Evolutionary conservation across 92 coral and sea anemone genomes (phyloP), one percentile per base, ranked within the genome.

Genomic region (Virgularia gustaviana): DNA sequence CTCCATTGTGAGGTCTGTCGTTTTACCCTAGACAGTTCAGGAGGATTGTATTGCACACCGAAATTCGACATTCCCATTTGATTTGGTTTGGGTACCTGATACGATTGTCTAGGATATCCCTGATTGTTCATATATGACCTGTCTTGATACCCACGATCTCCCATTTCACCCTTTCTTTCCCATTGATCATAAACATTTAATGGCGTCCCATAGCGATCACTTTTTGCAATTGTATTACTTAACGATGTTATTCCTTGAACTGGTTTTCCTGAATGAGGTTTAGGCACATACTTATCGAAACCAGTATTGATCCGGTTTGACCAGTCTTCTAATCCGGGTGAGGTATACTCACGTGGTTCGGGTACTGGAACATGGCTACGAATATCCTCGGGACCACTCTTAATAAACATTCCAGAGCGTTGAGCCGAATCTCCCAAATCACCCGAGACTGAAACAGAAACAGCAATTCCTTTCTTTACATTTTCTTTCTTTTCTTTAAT

Each of bases 301-400:
- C 28, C 61, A 49, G 31, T 47, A 32, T 35, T 49, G 9, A 49
- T 59, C 75, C 75, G 51, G 24, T 68, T 49, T 12, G 54, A 38
- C 15, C 49, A 49, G 30, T 44, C 23, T 49, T 51, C 35, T 5
- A 35, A 25, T 10, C 15, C 30, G 6, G 58, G 58, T 33, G 6
- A 11, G 5, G 10, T 22, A 52, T 15, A 9, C 3, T 33, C 31
- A 11, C 29, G 30, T 9, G 58, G 58, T 11, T 52, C 28, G 28
- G 75, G 61, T 9, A 9, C 7, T 9, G 75, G 75, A 4, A 68
- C 55, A 35, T 32, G 75, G 36, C 75, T 68, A 18, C 75, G 75
- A 30, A 68, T 68, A 68, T 68, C 10, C 4, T 68, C 75, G n/a
- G 75, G 60, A 9, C 61, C 45, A 20, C 75, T 68, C 51, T 68